A percentile compares a stretch with the other conserved stretches of the same genome.
These are phyloP conservation scores for Clinocottus analis DNA, from an alignment of 2,113 vertebrate genomes.

Conservation along the genomic window DNA sequence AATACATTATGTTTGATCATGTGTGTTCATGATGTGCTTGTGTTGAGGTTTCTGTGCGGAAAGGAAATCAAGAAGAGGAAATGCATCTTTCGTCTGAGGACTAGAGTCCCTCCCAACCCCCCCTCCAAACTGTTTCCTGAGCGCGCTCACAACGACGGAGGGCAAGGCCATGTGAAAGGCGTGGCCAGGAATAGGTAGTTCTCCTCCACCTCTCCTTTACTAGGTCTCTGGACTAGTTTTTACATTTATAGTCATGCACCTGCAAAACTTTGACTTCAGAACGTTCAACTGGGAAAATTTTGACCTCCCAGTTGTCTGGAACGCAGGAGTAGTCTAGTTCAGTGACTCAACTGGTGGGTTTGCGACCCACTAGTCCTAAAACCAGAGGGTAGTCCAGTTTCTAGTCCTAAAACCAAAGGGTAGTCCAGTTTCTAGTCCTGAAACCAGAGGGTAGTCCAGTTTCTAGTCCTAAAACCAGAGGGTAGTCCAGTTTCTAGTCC, in stretches of 20 bases:
- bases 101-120: slow-evolving; percentile 92
- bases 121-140: slow-evolving; percentile 92
- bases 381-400: no score
- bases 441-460: no score
- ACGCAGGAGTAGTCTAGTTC: no score
- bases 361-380: no score
- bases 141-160: slow-evolving; percentile 80
- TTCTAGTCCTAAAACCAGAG: no score
- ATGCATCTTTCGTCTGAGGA: slow-evolving; percentile 95
- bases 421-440: no score
- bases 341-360: no score
- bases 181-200: slow-evolving; percentile 69
- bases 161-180: slow-evolving; percentile 82
- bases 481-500: no score
- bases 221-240: no score
- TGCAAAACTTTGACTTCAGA: background rate
- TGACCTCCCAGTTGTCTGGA: no score
- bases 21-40: background rate
- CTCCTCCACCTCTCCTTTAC: background rate
- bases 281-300: no score
- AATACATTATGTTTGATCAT: background rate
- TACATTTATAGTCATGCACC: background rate
- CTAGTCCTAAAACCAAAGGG: no score
- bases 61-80: slow-evolving; percentile 99
- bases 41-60: slow-evolving; percentile 92